These are phyloP conservation scores for Marronus borbonicus DNA, from an alignment of 2,888 invertebrate species.

Conservation along the genomic window DNA sequence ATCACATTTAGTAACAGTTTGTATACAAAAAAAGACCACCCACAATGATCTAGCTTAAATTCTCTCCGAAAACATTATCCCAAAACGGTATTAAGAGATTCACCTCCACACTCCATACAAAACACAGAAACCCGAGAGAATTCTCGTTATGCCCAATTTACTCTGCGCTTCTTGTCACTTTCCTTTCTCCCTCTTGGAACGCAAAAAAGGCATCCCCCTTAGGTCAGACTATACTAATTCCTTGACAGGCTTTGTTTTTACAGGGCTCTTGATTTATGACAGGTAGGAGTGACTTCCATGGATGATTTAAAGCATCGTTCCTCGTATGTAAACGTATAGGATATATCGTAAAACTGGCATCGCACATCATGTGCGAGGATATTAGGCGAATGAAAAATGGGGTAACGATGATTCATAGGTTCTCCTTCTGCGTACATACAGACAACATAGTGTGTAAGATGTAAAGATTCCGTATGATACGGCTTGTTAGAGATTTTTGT, in stretches of 20 bases:
- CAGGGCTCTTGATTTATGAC: conserved; percentile 41
- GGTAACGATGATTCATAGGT: conserved; percentile 33
- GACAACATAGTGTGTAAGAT: too few species aligned
- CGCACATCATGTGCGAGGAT: conserved; percentile 7
- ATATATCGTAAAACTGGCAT: conserved; percentile 20
- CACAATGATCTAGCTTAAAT: conserved; percentile 7
- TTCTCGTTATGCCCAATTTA: conserved; percentile 27
- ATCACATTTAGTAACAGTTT: too few species aligned
- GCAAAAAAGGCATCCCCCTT: conserved; percentile 12
- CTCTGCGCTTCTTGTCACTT: conserved; percentile 27
- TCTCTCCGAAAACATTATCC: conserved; percentile 16
- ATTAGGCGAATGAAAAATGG: conserved; percentile 20
- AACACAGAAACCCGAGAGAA: neutral
- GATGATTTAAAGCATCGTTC: conserved; percentile 32
- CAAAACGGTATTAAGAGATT: conserved; percentile 18
- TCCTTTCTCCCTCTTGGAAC: neutral
- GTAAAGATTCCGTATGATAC: conserved; percentile 16
- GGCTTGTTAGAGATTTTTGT: neutral
- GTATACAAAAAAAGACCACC: conserved; percentile 7
- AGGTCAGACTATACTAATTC: conserved; percentile 19
- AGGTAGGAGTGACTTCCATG: conserved; percentile 35
- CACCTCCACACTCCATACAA: conserved; percentile 10
- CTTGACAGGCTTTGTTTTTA: conserved; percentile 34
- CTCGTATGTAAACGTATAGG: conserved; percentile 2
- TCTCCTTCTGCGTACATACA: neutral